Percentiles rank a stretch among this genome's conserved stretches.
phyloP scores from a whole-genome alignment of 2,888 invertebrate species.

The Amblyjoppa fuscipennis region DNA sequence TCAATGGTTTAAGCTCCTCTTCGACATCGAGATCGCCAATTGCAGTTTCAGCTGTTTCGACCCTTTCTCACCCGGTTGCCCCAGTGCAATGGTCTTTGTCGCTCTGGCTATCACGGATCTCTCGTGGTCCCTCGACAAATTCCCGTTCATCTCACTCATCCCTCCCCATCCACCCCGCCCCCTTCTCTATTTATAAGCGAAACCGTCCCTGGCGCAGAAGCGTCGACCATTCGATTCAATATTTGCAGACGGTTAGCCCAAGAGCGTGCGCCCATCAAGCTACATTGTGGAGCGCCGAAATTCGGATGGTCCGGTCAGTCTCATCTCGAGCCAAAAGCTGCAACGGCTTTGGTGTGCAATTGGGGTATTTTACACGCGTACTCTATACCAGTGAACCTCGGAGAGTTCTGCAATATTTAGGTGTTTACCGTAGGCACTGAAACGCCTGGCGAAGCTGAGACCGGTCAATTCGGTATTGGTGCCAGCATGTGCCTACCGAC shows the following conservation, averaged over 20 bases:
- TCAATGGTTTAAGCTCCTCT: conserved; percentile 38
- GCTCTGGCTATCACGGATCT: background rate
- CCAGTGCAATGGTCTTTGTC: background rate
- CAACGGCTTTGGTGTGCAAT: background rate
- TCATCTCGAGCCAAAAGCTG: background rate
- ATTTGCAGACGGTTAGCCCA: conserved; percentile 20
- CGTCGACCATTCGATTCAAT: conserved; percentile 35
- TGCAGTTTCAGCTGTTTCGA: conserved; percentile 4
- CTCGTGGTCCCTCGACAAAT: background rate
- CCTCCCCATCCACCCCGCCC: no score
- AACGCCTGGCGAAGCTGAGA: background rate
- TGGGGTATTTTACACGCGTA: background rate
- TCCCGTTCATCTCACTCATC: conserved; percentile 11
- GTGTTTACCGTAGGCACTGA: background rate
- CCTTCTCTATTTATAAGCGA: conserved; percentile 14
- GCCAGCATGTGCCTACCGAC: background rate
- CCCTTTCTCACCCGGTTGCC: background rate
- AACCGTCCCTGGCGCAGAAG: background rate
- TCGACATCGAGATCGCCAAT: conserved; percentile 23
- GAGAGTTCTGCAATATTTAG: conserved; percentile 10
- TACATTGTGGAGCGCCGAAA: conserved; percentile 3
- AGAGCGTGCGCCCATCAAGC: background rate
- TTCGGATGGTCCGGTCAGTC: background rate
- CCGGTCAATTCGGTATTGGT: background rate
- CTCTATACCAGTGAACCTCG: no score